A percentile compares a stretch with the other conserved stretches of the same genome.
These are phyloP conservation scores for Danionella cerebrum DNA, from an alignment of 2,113 vertebrate genomes.

Conservation along the genomic window DNA sequence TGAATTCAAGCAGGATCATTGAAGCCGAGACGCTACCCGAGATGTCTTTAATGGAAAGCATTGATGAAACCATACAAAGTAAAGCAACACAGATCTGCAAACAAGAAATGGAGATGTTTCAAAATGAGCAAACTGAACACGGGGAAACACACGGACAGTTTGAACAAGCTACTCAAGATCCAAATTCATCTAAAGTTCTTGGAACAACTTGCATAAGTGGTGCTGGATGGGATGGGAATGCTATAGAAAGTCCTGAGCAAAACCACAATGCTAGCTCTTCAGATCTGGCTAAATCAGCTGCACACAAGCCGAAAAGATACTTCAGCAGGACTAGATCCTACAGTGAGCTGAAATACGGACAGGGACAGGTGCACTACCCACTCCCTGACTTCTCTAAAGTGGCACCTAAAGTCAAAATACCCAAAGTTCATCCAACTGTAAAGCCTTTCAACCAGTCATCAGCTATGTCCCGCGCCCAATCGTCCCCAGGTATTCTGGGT, in stretches of 20 bases:
- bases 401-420: constrained; percentile 64
- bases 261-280: constrained; percentile 22
- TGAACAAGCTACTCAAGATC: not conserved
- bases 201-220: not conserved
- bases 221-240: not conserved
- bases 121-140: not conserved
- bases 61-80: constrained; percentile 55
- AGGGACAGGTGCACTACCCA: constrained; percentile 62
- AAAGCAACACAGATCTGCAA: not conserved
- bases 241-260: not conserved
- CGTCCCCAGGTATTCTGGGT: constrained; percentile 54
- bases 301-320: constrained; percentile 17
- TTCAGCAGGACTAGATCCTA: constrained; percentile 53
- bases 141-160: not conserved
- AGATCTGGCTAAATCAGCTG: constrained; percentile 4
- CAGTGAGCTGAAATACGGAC: constrained; percentile 57
- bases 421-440: constrained; percentile 46
- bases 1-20: constrained; percentile 56
- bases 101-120: not conserved
- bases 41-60: constrained; percentile 66
- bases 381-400: constrained; percentile 67
- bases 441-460: constrained; percentile 41
- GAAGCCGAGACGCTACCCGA: constrained; percentile 78
- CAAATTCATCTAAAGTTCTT: not conserved
- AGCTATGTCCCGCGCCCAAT: constrained; percentile 48